Evolutionary conservation across 2,113 vertebrate species (phyloP).

Genomic region (Australoheros scitulus): DNA sequence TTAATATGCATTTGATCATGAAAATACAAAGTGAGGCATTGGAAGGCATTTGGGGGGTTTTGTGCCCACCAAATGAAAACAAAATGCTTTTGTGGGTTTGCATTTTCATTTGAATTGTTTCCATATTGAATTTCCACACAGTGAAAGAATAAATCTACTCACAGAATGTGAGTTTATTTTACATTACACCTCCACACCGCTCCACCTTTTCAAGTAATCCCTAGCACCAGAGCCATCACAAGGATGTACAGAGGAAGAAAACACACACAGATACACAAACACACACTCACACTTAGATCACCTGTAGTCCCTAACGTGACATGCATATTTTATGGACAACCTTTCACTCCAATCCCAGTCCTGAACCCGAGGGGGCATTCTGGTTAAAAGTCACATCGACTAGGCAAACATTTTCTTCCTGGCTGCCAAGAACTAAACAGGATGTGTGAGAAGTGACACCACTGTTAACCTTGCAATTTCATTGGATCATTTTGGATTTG

Average conservation of each 20-base stretch:
- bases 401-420: conserved; percentile 59
- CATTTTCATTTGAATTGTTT: conserved; percentile 30
- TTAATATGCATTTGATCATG: not conserved
- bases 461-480: conserved; percentile 22
- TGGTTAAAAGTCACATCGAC: conserved; percentile 72
- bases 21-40: not conserved
- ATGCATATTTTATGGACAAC: conserved; percentile 81
- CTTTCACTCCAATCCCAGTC: conserved; percentile 72
- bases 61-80: not conserved
- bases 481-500: conserved; percentile 5
- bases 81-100: not conserved
- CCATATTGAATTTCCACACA: conserved; percentile 17
- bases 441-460: conserved; percentile 37
- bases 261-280: not conserved
- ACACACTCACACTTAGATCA: conserved; percentile 25
- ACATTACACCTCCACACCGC: conserved; percentile 29
- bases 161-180: conserved; percentile 23
- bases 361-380: conserved; percentile 62
- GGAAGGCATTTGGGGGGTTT: not conserved
- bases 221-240: conserved; percentile 10
- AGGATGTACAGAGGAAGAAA: not conserved
- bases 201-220: conserved; percentile 31
- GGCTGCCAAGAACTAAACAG: conserved; percentile 52
- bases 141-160: conserved; percentile 38
- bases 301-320: conserved; percentile 47